Base-by-base conservation (phyloP, 2,888 invertebrate genomes). In the Chirona hameri region DNA sequence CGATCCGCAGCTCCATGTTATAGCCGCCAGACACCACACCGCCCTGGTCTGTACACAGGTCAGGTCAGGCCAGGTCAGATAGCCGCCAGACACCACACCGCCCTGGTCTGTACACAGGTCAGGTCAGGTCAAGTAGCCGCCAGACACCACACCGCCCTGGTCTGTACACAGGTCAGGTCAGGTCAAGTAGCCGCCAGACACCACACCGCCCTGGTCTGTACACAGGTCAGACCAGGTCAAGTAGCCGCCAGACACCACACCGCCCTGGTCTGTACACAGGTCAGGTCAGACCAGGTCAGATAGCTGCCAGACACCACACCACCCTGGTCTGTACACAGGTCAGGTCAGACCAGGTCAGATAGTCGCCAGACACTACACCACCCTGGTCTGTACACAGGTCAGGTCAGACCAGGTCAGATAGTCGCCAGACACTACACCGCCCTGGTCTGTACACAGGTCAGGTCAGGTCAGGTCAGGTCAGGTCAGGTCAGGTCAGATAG, bases 1-100 rank as follows among this genome's bases (percentile, higher is more conserved):
- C 92, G 84, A 92, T 91, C 84, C 92, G 90, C 80, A 92, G 88
- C 86, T 92, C 92, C 89, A 92, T 91, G 86, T 90, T 91, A 86
- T 90, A 90, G 85, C 91, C 90, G 15, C 89, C 76, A 18, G 76
- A 87, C 9, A 87, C 86, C 15, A 87, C 87, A 18, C 83, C 76
- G 18, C 81, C 69, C 21, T 82, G 80, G 52, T 83, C 84, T 81
- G 83, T 48, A 48, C 21, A 48, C 52, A 83, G 52, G 39, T 39
- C 39, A 79, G 69, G 31, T 29, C 12, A 60, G 69, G 52, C 7
- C 48, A 48, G 48, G 48, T 12, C 48, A 48, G 48, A 48, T 39
- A 15, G 7, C 27, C n/a, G 31, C 21, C 9, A n/a, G n/a, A n/a
- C n/a, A n/a, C n/a, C n/a, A n/a, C n/a, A n/a, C n/a, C n/a, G n/a